Evolutionary conservation across 2,797 vertebrate species (phyloP).

Genomic region (Pelochelys cantorii): DNA sequence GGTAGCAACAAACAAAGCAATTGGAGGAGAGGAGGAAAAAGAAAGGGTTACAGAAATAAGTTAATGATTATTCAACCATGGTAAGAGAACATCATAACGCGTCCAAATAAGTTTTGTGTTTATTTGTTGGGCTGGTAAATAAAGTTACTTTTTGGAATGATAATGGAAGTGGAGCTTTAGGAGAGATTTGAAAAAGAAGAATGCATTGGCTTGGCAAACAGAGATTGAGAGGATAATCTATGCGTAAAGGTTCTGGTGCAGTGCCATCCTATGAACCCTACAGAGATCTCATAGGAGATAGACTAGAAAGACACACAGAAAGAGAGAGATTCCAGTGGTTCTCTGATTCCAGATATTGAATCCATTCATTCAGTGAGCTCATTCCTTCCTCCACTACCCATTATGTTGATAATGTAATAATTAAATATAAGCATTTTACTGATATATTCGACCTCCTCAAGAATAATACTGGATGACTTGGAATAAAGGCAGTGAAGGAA

Average conservation of each 20-base stretch:
- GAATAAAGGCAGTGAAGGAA: background rate
- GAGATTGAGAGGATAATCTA: background rate
- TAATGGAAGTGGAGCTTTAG: background rate
- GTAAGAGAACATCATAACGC: background rate
- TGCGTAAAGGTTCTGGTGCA: background rate
- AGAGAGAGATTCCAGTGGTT: background rate
- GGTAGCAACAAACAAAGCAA: background rate
- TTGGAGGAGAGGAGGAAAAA: background rate
- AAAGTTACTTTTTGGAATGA: background rate
- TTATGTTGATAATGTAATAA: background rate
- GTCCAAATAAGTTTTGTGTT: background rate
- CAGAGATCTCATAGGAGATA: background rate
- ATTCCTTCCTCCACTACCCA: background rate
- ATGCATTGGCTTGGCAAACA: background rate
- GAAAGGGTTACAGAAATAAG: background rate
- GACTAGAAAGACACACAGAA: background rate
- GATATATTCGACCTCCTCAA: background rate
- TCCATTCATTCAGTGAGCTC: background rate
- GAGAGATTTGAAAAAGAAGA: background rate
- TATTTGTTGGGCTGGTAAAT: background rate
- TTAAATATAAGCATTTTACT: background rate
- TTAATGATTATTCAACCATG: background rate
- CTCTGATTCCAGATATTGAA: background rate
- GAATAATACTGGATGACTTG: background rate
- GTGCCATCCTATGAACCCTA: background rate